A percentile compares a stretch with the other conserved stretches of the same genome.
Conservation (phyloP, 2,797 vertebrate species). For the Pseudomugil tenellus region DNA sequence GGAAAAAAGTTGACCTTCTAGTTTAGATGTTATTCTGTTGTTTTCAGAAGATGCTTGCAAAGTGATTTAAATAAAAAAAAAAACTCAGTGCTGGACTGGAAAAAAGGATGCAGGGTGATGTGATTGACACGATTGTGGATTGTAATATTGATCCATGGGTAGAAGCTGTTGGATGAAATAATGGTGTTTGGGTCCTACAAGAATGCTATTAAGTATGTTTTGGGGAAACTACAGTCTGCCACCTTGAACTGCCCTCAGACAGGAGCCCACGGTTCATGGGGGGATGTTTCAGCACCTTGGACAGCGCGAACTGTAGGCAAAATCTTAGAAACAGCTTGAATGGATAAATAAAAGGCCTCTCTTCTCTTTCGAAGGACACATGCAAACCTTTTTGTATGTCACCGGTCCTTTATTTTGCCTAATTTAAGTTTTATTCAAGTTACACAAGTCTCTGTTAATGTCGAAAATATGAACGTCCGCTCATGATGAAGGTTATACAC, state of each 20-base stretch:
- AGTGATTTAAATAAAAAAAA: slow-evolving; percentile 57
- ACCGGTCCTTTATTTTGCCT: neutral
- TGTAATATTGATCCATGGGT: slow-evolving; percentile 78
- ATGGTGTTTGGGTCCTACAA: slow-evolving; percentile 69
- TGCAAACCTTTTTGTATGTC: too few relatives aligned
- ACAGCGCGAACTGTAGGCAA: slow-evolving; percentile 38
- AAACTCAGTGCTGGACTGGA: slow-evolving; percentile 43
- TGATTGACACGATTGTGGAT: slow-evolving; percentile 74
- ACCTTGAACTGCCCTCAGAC: slow-evolving; percentile 64
- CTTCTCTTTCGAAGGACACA: too few relatives aligned
- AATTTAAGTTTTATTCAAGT: neutral
- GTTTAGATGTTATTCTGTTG: slow-evolving; percentile 10
- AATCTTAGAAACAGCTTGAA: neutral
- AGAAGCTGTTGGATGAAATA: slow-evolving; percentile 74
- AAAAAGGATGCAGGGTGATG: slow-evolving; percentile 48
- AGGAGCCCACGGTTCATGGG: slow-evolving; percentile 10
- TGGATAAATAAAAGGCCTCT: slow-evolving; percentile 4
- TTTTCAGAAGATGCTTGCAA: slow-evolving; percentile 10
- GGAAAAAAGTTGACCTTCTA: slow-evolving; percentile 16
- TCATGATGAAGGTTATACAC: neutral
- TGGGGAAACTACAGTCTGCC: slow-evolving; percentile 50
- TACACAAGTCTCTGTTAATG: neutral
- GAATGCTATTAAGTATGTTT: slow-evolving; percentile 63
- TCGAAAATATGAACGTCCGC: neutral
- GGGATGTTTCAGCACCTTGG: slow-evolving; percentile 62